Evolutionary conservation across 2,797 vertebrate genomes (phyloP), one percentile per base, ranked within the genome.

Genomic region (Acanthurus tractus): DNA sequence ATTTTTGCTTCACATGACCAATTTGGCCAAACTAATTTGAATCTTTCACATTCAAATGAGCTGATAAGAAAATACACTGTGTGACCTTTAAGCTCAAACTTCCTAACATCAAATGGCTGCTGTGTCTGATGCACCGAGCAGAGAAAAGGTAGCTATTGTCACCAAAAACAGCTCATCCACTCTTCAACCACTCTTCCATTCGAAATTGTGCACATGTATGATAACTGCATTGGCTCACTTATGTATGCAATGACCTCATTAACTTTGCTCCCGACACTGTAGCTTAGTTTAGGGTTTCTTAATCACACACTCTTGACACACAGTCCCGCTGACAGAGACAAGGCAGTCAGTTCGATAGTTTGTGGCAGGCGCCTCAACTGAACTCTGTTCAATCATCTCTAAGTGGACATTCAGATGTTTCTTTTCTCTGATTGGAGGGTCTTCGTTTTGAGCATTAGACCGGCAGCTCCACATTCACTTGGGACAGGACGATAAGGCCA

Each of bases 11-110:
- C 89, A 92, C 48, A 18, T 88, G 91, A 89, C 91, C 93, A 91
- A 91, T 93, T 93, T 92, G 90, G 91, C 90, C 92, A 91, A 92
- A 87, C 79, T 89, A 80, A 85, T 86, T 88, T 78, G 73, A 89
- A 78, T 88, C 71, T 56, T 91, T 83, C 90, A 91, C 92, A 92
- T 94, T 94, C 88, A 92, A 92, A 90, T 85, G 82, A 86, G 89
- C 84, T 58, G 78, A 79, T 93, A 85, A 81, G 74, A 91, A 90
- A 92, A 89, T 82, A 91, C 85, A 86, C 70, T 61, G 86, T 78
- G 70, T 75, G 80, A 90, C 81, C 81, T 92, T 87, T 48, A 74
- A 67, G 58, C 81, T 63, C 63, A 45, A 73, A 73, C 65, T 72
- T 62, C 48, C 55, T 46, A 55, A 49, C 78, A 74, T 71, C 70